phyloP scores from a whole-genome alignment of 2,888 invertebrate genomes.

The Noctua pronuba region DNA sequence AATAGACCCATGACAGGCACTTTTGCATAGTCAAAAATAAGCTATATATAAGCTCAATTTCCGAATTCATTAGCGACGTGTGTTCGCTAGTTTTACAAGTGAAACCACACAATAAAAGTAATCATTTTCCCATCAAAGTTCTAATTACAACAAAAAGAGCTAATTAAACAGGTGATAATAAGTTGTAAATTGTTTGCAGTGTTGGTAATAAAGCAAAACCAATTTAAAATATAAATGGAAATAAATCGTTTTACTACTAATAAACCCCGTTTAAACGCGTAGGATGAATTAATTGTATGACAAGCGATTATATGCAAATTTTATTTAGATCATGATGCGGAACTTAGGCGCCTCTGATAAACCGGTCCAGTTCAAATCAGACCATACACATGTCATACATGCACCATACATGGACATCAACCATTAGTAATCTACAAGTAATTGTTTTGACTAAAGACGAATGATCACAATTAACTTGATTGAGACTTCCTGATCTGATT shows the following conservation, averaged over 20 bases:
- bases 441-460: slow-evolving; percentile 78
- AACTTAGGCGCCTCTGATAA: slow-evolving; percentile 72
- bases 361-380: slow-evolving; percentile 72
- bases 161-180: background rate
- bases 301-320: slow-evolving; percentile 80
- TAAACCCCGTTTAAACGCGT: slow-evolving; percentile 30
- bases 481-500: slow-evolving; percentile 75
- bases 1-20: no score
- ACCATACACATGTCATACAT: slow-evolving; percentile 52
- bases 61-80: background rate
- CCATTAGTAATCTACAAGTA: slow-evolving; percentile 74
- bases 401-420: slow-evolving; percentile 71
- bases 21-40: no score
- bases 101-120: background rate
- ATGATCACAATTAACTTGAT: slow-evolving; percentile 69
- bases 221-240: slow-evolving; percentile 25
- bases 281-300: slow-evolving; percentile 50
- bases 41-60: no score
- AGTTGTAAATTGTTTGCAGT: slow-evolving; percentile 2
- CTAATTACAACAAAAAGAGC: slow-evolving; percentile 22
- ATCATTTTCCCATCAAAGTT: background rate
- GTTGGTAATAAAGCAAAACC: slow-evolving; percentile 6
- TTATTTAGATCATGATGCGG: slow-evolving; percentile 76
- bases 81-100: background rate
- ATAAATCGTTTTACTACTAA: slow-evolving; percentile 25